Evolutionary conservation across 2,113 vertebrate genomes (phyloP), one percentile per base, ranked within the genome.

Genomic region (Equus quagga): DNA sequence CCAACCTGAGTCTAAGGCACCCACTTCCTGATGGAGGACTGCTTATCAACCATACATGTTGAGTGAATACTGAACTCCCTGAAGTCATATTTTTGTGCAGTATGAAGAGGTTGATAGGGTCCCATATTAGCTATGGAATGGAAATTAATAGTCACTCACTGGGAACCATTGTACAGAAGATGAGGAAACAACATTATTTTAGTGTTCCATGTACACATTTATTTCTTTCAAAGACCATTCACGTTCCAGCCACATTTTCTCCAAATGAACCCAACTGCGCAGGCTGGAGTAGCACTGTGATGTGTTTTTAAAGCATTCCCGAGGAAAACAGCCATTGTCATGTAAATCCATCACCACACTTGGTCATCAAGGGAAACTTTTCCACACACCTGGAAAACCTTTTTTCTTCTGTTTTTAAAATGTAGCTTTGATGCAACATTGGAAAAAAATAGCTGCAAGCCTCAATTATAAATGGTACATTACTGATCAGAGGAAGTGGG

Each of bases 131-230:
- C 24, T 14, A 10, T 9, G 28, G 44, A 36, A 69, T 24, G 12
- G 46, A 91, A 31, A 33, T 56, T 18, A 81, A 5, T 14, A 24
- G 28, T n/a, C 44, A 26, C 13, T 65, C 0, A 0, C 51, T 19
- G 31, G 67, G 33, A 64, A 31, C 17, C 18, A 17, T 11, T 33
- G 3, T 8, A 15, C 5, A 4, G 2, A 28, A 33, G 19, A 5
- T 2, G 2, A 36, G 60, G 26, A 69, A n/a, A 12, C 41, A 36
- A 6, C 18, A 11, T 21, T 8, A 21, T 28, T 41, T 80, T 94
- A 95, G 97, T 97, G 46, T 94, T 90, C 36, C 96, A 78, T 80
- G 89, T 92, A 96, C 94, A 70, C 19, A 56, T 98, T 93, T 97
- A 87, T 94, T 95, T 96, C 62, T 89, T 54, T 9, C 62, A 70